These are phyloP conservation scores for Erinaceus europaeus DNA, from an alignment of 2,113 vertebrate species.

Conservation along the genomic window DNA sequence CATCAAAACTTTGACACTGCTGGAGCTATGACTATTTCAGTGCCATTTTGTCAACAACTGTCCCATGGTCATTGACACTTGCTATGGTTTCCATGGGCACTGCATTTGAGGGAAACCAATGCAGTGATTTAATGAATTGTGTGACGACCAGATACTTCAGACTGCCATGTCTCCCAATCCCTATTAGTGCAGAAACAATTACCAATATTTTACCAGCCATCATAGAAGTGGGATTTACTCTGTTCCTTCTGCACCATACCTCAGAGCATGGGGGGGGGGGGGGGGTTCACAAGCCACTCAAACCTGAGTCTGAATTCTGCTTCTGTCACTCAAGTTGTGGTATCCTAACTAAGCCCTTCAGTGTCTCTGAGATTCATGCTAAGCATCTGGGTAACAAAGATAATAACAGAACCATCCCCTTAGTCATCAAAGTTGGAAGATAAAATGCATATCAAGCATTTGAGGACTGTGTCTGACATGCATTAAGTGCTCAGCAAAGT, in stretches of 20 bases:
- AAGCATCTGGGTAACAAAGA: neutral
- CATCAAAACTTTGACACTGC: neutral
- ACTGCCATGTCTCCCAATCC: neutral
- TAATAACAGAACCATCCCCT: slow-evolving; percentile 1
- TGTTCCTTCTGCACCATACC: too few relatives aligned
- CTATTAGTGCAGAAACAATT: neutral
- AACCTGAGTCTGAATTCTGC: neutral
- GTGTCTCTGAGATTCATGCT: neutral
- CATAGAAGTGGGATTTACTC: neutral
- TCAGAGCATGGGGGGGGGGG: too few relatives aligned
- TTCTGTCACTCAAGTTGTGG: neutral
- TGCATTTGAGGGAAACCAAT: neutral
- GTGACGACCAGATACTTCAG: neutral
- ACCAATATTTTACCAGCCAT: neutral
- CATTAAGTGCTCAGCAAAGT: neutral
- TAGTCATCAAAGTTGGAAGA: neutral
- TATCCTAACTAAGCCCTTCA: neutral
- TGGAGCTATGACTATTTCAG: slow-evolving; percentile 9
- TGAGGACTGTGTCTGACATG: neutral
- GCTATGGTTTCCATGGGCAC: neutral
- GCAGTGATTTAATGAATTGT: neutral
- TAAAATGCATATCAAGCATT: slow-evolving; percentile 1
- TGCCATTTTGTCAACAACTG: neutral
- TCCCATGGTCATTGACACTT: neutral
- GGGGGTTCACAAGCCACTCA: too few relatives aligned